Percentiles rank a stretch among this genome's conserved stretches.
Evolutionary conservation across 2,888 invertebrate genomes (phyloP).

Genomic region (Eristalis tenax): DNA sequence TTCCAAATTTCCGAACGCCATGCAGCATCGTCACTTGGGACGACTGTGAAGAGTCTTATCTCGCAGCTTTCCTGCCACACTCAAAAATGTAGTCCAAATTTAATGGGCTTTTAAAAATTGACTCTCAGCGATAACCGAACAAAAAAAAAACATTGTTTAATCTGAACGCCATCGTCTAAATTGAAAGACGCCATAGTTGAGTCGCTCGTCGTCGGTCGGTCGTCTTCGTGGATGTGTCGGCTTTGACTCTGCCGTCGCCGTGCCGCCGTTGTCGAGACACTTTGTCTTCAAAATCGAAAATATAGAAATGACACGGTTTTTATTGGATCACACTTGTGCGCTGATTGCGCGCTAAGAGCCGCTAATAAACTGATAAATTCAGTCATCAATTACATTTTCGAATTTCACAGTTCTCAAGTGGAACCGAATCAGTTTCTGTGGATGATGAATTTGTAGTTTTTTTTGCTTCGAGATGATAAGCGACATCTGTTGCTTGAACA

Average conservation of each 20-base stretch:
- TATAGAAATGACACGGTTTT: constrained; percentile 35
- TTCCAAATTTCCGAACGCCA: constrained; percentile 15
- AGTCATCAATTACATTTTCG: constrained; percentile 31
- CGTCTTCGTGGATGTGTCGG: not conserved
- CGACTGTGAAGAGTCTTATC: constrained; percentile 13
- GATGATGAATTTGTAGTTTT: constrained; percentile 4
- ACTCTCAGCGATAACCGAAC: constrained; percentile 34
- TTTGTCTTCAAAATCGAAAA: constrained; percentile 45
- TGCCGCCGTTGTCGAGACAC: constrained; percentile 26
- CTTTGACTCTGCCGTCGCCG: no score
- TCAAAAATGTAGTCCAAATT: constrained; percentile 32
- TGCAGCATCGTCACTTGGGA: constrained; percentile 39
- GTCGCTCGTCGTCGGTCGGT: not conserved
- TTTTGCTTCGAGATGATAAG: not conserved
- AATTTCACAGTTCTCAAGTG: constrained; percentile 27
- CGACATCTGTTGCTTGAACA: not conserved
- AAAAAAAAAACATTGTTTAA: not conserved
- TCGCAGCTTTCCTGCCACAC: not conserved
- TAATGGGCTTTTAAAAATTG: constrained; percentile 45
- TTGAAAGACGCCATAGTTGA: constrained; percentile 10
- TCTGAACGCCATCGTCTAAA: constrained; percentile 9
- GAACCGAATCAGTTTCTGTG: not conserved
- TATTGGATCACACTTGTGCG: constrained; percentile 14
- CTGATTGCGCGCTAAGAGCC: constrained; percentile 22
- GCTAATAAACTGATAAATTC: constrained; percentile 30